Percentiles rank a stretch among this genome's conserved stretches.
Conservation (phyloP, 2,888 invertebrate genomes). For the Pedicia rivosa region DNA sequence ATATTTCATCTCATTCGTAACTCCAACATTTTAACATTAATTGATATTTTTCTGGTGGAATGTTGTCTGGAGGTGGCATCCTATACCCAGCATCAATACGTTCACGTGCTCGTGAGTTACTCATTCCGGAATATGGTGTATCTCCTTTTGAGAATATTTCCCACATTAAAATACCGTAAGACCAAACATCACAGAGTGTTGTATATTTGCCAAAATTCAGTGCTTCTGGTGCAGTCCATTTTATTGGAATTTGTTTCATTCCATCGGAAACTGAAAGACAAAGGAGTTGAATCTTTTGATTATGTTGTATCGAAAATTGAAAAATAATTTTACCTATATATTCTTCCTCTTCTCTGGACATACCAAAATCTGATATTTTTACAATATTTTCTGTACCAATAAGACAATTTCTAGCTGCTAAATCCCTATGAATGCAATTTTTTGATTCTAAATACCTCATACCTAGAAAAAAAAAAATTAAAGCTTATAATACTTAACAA, state of each 20-base stretch:
- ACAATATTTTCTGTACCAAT: constrained; percentile 67
- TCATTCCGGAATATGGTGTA: constrained; percentile 86
- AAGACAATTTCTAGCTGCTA: constrained; percentile 83
- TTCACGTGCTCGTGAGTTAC: constrained; percentile 84
- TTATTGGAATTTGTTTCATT: constrained; percentile 96
- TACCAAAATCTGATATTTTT: constrained; percentile 96
- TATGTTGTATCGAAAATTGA: constrained; percentile 1
- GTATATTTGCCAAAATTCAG: constrained; percentile 95
- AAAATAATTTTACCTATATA: constrained; percentile 64
- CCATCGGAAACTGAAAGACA: constrained; percentile 64
- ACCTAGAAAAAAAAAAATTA: constrained; percentile 18
- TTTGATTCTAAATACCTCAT: constrained; percentile 93
- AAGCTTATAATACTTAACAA: background rate
- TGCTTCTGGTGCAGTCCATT: constrained; percentile 97
- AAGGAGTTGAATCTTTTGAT: background rate
- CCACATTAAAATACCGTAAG: constrained; percentile 91
- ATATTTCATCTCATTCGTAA: constrained; percentile 80
- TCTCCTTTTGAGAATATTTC: constrained; percentile 90
- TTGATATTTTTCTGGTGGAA: constrained; percentile 76
- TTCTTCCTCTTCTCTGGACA: constrained; percentile 94
- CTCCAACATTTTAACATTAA: constrained; percentile 91
- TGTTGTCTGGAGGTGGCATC: constrained; percentile 82
- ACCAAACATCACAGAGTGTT: constrained; percentile 92
- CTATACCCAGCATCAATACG: constrained; percentile 87
- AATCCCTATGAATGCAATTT: constrained; percentile 90